Base-by-base conservation (phyloP, 2,888 invertebrate species). In the Cerceris rybyensis region DNA sequence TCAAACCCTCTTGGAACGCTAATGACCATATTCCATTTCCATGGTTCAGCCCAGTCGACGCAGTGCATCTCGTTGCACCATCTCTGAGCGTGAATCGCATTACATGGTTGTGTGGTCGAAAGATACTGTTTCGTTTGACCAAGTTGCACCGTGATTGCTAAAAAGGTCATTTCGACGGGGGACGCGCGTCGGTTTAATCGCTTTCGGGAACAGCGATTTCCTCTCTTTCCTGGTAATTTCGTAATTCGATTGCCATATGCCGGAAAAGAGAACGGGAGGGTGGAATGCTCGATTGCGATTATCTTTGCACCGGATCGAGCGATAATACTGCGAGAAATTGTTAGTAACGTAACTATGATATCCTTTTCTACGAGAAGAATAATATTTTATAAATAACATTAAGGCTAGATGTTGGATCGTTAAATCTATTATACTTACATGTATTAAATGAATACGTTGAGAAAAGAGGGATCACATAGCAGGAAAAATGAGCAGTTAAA, bases 1-100 rank as follows among this genome's bases (percentile, higher is more conserved):
- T 78, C 83, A 67, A 28, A 74, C 74, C 71, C 75, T 75, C 86
- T 66, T 75, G 70, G 69, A 76, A 75, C 78, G 83, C 78, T 84
- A 84, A 84, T 86, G 84, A 85, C 84, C 84, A 84, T 86, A 86
- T 84, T 84, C 81, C 86, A 85, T 83, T 86, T 85, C 84, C 80
- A 83, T 63, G 85, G 83, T 80, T 82, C 80, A 80, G 76, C 68
- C 75, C 70, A 52, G 69, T 70, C 82, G 70, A 65, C 81, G 52
- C 58, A 63, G 75, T 77, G 83, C 83, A 80, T 85, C 85, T 81
- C 77, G 76, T 78, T 77, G 80, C 80, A 77, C 83, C 75, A 85
- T 83, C 85, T 80, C 74, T 80, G 79, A 63, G 79, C 72, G 85
- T 68, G 80, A 83, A 85, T 83, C 83, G 76, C 85, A 82, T 83